Percentiles rank a stretch among this genome's conserved stretches.
Conservation (phyloP, 35 echinoderm and acorn worm genomes). For the Heliocidaris erythrogramma region DNA sequence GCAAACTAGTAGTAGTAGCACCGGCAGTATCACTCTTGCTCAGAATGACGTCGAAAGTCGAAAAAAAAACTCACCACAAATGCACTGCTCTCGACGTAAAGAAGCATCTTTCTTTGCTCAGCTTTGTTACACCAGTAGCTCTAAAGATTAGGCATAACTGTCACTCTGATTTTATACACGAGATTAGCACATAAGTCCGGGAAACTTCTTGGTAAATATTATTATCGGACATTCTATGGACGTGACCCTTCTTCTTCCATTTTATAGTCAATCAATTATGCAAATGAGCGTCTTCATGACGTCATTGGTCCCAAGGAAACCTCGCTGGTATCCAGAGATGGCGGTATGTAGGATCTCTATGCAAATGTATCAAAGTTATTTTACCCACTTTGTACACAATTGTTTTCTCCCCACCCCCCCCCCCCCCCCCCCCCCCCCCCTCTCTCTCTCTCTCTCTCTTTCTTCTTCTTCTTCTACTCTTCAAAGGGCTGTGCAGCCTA, state of each 20-base stretch:
- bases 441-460: too few species aligned
- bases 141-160: background rate
- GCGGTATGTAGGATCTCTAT: too few species aligned
- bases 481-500: too few species aligned
- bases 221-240: background rate
- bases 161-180: background rate
- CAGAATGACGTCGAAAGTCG: background rate
- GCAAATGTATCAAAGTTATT: too few species aligned
- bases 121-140: background rate
- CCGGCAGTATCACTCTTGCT: too few species aligned
- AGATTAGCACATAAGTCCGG: background rate
- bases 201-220: background rate
- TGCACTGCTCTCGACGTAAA: constrained; percentile 85
- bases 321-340: too few species aligned
- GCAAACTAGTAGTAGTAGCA: too few species aligned
- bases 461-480: too few species aligned
- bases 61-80: constrained; percentile 69
- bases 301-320: constrained; percentile 49
- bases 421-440: too few species aligned
- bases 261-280: constrained; percentile 41
- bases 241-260: too few species aligned
- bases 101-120: constrained; percentile 53
- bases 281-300: constrained; percentile 35
- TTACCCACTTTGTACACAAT: too few species aligned
- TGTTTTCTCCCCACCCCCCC: too few species aligned